Conservation (phyloP, 2,113 vertebrate genomes). For the Cephalopterus ornatus region DNA sequence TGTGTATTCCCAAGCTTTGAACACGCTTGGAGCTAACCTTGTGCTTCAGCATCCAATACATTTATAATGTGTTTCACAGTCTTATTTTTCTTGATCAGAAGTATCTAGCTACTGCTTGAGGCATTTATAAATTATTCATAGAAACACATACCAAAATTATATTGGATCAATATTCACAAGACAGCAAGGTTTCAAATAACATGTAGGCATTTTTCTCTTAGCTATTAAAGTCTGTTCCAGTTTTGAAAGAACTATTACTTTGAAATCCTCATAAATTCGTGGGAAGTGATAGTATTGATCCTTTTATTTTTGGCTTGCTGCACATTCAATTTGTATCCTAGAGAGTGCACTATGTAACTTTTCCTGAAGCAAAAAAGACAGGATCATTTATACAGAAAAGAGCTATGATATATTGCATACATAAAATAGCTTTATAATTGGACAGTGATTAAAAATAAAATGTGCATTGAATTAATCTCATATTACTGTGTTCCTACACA, state of each 20-base stretch:
- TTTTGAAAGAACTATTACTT: constrained; percentile 50
- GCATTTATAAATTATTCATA: constrained; percentile 44
- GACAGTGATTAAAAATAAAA: constrained; percentile 39
- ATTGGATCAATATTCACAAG: constrained; percentile 47
- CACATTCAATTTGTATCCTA: constrained; percentile 36
- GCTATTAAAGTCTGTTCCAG: neutral
- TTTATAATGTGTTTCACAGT: constrained; percentile 8
- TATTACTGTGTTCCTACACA: neutral
- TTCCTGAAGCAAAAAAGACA: neutral
- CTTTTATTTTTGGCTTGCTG: constrained; percentile 27
- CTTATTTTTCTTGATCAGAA: constrained; percentile 28
- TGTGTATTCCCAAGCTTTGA: neutral
- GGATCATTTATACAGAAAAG: neutral
- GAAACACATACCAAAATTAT: constrained; percentile 10
- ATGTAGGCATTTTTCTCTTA: constrained; percentile 10
- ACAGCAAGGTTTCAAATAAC: constrained; percentile 24
- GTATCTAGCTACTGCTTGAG: neutral
- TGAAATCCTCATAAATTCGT: constrained; percentile 41
- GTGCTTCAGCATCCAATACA: neutral
- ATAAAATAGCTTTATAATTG: neutral
- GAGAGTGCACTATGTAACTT: constrained; percentile 17
- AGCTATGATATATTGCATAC: neutral
- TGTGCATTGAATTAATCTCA: neutral
- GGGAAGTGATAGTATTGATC: constrained; percentile 34
- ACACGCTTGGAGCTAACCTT: neutral